These are phyloP conservation scores for Lontra canadensis DNA, from an alignment of 2,113 vertebrate species.

Conservation along the genomic window DNA sequence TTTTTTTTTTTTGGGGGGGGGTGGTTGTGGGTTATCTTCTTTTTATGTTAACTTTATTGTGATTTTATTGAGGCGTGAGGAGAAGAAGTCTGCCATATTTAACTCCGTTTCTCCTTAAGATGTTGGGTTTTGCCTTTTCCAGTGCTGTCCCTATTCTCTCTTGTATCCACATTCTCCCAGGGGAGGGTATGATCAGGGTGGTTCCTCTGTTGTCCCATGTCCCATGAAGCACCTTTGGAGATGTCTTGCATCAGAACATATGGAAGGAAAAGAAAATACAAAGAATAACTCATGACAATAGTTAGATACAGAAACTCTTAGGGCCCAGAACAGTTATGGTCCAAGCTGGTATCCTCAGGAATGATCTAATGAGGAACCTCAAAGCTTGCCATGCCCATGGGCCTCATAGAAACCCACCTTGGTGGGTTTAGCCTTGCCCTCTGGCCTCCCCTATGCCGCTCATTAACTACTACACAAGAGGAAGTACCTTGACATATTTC, in stretches of 20 bases:
- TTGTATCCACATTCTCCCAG: accelerated
- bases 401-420: not conserved
- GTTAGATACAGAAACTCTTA: not conserved
- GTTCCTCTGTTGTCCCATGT: not conserved
- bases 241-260: not conserved
- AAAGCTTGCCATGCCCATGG: not conserved
- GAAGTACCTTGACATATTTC: not conserved
- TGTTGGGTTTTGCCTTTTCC: not conserved
- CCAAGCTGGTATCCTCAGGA: not conserved
- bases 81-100: not conserved
- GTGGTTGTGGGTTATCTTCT: not conserved
- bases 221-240: not conserved
- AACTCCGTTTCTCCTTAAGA: not conserved
- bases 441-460: not conserved
- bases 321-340: not conserved
- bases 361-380: not conserved
- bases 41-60: not conserved
- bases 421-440: not conserved
- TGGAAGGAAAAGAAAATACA: not conserved
- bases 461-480: not conserved
- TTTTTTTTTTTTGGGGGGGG: too few relatives aligned
- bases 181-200: not conserved
- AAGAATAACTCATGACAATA: not conserved
- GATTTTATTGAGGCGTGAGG: not conserved
- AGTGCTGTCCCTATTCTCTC: not conserved